A percentile compares a stretch with the other conserved stretches of the same genome.
Conservation (phyloP, 2,113 vertebrate species). For the Azemiops feae region DNA sequence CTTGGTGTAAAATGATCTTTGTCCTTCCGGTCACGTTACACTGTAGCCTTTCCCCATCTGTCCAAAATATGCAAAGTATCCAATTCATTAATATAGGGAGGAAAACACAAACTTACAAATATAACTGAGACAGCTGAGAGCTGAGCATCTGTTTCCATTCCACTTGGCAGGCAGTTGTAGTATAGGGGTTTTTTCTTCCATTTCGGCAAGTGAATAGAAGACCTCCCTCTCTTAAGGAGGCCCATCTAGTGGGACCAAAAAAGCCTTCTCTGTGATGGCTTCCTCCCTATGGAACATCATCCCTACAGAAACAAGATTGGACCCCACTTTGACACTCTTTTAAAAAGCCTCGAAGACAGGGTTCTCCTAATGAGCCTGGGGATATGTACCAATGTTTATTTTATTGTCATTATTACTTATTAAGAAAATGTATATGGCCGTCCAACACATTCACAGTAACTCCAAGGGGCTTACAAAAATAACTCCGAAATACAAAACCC, state of each 20-base stretch:
- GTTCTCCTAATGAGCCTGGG: background rate
- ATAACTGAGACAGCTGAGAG: background rate
- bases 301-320: background rate
- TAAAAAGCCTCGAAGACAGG: background rate
- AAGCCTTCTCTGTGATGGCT: background rate
- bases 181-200: background rate
- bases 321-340: background rate
- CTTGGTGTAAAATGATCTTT: background rate
- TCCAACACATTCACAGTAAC: too few relatives aligned
- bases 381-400: too few relatives aligned
- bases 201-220: background rate
- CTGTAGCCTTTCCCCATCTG: background rate
- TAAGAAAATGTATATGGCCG: too few relatives aligned
- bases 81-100: background rate
- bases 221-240: background rate
- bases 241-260: background rate
- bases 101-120: background rate
- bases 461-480: too few relatives aligned
- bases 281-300: background rate
- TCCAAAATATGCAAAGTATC: background rate
- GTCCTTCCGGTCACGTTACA: background rate
- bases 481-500: too few relatives aligned
- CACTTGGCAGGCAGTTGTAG: background rate
- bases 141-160: background rate
- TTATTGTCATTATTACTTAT: too few relatives aligned